Evolutionary conservation across 2,113 vertebrate species (phyloP).

Genomic region (Maylandia zebra): DNA sequence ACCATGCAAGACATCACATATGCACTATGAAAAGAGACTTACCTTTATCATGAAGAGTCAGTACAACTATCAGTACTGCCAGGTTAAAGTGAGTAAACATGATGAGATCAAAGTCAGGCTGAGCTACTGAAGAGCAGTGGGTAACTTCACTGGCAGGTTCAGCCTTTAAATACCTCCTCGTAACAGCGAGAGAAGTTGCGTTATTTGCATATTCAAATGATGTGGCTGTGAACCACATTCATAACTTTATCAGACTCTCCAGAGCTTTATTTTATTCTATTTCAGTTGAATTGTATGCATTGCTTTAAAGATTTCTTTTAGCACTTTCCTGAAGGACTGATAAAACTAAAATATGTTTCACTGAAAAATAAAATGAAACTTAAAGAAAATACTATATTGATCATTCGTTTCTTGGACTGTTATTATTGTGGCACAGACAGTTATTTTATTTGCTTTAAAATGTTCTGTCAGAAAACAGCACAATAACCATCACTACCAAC

Average conservation of each 20-base stretch:
- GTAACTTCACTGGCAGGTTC: neutral
- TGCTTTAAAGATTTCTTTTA: neutral
- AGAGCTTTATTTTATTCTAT: neutral
- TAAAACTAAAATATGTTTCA: neutral
- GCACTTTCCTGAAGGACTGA: neutral
- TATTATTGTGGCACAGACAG: neutral
- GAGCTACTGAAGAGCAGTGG: neutral
- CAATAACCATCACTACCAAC: neutral
- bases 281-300: neutral
- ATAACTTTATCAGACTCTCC: neutral
- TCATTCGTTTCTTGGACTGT: neutral
- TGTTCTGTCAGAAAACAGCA: neutral
- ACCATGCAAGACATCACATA: neutral
- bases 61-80: neutral
- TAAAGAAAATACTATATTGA: neutral
- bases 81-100: slow-evolving; percentile 12
- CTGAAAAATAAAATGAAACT: neutral
- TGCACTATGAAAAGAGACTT: neutral
- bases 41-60: slow-evolving; percentile 37
- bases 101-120: neutral
- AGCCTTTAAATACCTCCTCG: neutral
- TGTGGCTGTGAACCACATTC: neutral
- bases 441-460: neutral
- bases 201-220: neutral
- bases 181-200: neutral